A percentile compares a stretch with the other conserved stretches of the same genome.
Conservation (phyloP, 2,113 vertebrate genomes). For the Ophiodon elongatus region DNA sequence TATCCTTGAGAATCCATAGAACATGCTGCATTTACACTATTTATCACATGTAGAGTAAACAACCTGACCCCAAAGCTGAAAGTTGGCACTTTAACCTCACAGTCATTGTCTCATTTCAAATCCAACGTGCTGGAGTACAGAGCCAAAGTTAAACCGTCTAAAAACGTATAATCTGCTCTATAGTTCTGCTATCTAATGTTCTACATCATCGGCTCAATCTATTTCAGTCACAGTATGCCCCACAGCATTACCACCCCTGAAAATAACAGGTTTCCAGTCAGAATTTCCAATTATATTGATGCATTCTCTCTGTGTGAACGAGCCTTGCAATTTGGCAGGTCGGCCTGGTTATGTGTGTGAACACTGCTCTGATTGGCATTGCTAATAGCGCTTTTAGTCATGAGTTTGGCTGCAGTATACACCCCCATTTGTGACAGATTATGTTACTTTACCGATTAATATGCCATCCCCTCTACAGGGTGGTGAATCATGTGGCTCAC, state of each 20-base stretch:
- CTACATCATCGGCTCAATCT: slow-evolving; percentile 56
- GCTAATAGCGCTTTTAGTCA: slow-evolving; percentile 56
- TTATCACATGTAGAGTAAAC: slow-evolving; percentile 2
- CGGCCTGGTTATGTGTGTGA: slow-evolving; percentile 57
- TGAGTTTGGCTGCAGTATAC: slow-evolving; percentile 58
- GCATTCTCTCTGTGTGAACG: slow-evolving; percentile 54
- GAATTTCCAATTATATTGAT: slow-evolving; percentile 60
- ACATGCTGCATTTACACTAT: neutral
- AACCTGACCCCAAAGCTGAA: neutral
- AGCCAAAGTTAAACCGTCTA: slow-evolving; percentile 18
- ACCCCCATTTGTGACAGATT: slow-evolving; percentile 64
- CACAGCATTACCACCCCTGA: slow-evolving; percentile 40
- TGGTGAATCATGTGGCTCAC: slow-evolving; percentile 59
- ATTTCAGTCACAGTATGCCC: slow-evolving; percentile 53
- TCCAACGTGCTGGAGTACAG: neutral
- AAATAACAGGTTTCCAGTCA: slow-evolving; percentile 61
- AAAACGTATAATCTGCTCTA: slow-evolving; percentile 16
- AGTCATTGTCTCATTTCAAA: slow-evolving; percentile 8
- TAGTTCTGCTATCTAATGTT: slow-evolving; percentile 39
- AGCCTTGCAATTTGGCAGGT: slow-evolving; percentile 61
- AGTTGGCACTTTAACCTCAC: slow-evolving; percentile 5
- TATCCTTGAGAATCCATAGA: neutral
- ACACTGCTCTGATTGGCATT: slow-evolving; percentile 67
- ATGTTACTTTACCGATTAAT: slow-evolving; percentile 66
- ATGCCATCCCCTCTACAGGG: slow-evolving; percentile 45